These are phyloP conservation scores for Zalophus californianus DNA, from an alignment of 2,797 vertebrate genomes.

Conservation along the genomic window DNA sequence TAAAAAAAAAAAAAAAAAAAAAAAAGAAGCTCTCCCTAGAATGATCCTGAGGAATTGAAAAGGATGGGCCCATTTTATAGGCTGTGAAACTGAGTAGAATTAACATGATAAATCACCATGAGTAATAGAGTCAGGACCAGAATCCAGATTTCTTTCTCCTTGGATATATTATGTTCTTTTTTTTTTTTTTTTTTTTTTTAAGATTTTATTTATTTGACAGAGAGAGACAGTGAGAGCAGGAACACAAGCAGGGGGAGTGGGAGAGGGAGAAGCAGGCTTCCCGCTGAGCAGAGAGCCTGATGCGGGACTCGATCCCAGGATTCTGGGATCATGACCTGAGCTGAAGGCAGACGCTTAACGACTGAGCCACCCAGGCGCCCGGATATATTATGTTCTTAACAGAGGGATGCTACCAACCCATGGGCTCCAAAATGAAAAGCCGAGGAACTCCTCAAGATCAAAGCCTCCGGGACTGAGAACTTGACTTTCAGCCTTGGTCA, in stretches of 20 bases:
- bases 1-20: not conserved
- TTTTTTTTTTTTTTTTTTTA: no score
- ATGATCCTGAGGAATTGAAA: not conserved
- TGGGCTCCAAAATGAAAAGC: not conserved
- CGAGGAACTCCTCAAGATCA: not conserved
- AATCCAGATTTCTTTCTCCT: not conserved
- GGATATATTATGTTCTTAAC: not conserved
- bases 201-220: no score
- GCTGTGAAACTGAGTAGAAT: not conserved
- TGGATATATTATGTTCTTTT: not conserved
- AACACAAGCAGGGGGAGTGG: no score
- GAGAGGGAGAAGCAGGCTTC: no score
- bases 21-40: not conserved
- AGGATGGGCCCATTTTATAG: not conserved
- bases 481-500: constrained; percentile 15
- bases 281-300: no score
- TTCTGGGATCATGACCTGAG: no score
- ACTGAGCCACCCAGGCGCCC: no score
- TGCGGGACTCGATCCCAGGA: no score
- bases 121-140: not conserved
- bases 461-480: not conserved
- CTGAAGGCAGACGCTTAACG: no score
- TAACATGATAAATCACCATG: not conserved
- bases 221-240: no score
- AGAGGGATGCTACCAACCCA: not conserved